These are phyloP conservation scores for Hyposmocoma kahamanoa DNA, from an alignment of 1,140 invertebrate genomes.

Conservation along the genomic window DNA sequence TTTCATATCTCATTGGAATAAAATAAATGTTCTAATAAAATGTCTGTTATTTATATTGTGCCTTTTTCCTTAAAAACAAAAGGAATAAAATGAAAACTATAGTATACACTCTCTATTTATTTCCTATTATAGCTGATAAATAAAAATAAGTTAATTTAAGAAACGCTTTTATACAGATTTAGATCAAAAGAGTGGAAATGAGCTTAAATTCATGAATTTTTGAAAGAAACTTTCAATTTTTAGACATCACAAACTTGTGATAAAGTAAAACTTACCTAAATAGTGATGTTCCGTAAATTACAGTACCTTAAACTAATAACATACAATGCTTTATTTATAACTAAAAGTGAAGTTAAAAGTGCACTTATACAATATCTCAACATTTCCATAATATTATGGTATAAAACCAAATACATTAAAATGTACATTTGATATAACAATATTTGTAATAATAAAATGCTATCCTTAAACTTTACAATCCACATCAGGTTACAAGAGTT, in stretches of 20 bases:
- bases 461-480: background rate
- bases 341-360: conserved; percentile 6
- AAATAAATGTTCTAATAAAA: background rate
- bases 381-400: too few relatives aligned
- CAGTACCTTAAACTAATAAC: conserved; percentile 17
- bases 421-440: background rate
- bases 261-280: background rate
- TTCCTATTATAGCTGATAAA: conserved; percentile 57
- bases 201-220: conserved; percentile 16
- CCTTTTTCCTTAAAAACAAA: background rate
- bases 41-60: background rate
- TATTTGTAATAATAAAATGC: conserved; percentile 2
- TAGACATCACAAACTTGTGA: background rate
- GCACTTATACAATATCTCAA: conserved; percentile 3
- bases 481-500: background rate
- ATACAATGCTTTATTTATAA: conserved; percentile 20
- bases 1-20: background rate
- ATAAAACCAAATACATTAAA: background rate
- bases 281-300: background rate
- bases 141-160: conserved; percentile 61
- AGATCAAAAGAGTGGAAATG: conserved; percentile 22
- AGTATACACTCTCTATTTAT: conserved; percentile 53
- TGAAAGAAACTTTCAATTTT: background rate
- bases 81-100: background rate
- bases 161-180: conserved; percentile 38